Evolutionary conservation across 2,888 invertebrate species (phyloP).

Genomic region (Eilema griseolum): DNA sequence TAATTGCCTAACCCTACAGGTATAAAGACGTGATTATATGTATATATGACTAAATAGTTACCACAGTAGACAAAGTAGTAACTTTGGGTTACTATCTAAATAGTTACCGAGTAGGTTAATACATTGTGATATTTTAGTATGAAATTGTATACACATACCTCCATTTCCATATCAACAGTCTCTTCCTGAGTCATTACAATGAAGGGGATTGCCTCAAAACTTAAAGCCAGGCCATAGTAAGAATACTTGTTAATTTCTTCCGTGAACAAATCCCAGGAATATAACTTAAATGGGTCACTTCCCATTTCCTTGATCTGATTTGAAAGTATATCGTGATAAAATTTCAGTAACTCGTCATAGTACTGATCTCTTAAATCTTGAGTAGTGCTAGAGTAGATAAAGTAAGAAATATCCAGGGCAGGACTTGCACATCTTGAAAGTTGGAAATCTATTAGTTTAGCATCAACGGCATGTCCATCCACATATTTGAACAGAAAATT

Average conservation of each 20-base stretch:
- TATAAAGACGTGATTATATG: too few relatives aligned
- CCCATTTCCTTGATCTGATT: constrained; percentile 86
- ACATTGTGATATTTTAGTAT: not conserved
- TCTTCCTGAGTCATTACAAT: constrained; percentile 86
- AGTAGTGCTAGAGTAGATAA: constrained; percentile 87
- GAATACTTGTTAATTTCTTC: constrained; percentile 86
- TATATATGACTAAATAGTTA: too few relatives aligned
- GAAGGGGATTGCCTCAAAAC: constrained; percentile 88
- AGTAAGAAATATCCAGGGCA: constrained; percentile 86
- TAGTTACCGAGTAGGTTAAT: too few relatives aligned
- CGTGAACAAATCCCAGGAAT: constrained; percentile 82
- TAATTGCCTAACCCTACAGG: too few relatives aligned
- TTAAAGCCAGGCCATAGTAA: constrained; percentile 86
- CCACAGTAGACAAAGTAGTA: too few relatives aligned
- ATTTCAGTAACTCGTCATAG: constrained; percentile 87
- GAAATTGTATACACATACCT: constrained; percentile 63
- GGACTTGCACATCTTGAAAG: constrained; percentile 87
- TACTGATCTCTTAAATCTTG: constrained; percentile 84
- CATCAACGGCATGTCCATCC: constrained; percentile 64
- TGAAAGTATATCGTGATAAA: constrained; percentile 87
- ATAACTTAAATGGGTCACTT: constrained; percentile 85
- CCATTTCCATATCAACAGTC: constrained; percentile 86
- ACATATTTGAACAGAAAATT: constrained; percentile 88
- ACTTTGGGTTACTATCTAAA: too few relatives aligned
- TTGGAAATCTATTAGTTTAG: constrained; percentile 91